A percentile compares a stretch with the other conserved stretches of the same genome.
phyloP scores from a whole-genome alignment of 2,888 invertebrate species.

The Pristionchus maxplancki region DNA sequence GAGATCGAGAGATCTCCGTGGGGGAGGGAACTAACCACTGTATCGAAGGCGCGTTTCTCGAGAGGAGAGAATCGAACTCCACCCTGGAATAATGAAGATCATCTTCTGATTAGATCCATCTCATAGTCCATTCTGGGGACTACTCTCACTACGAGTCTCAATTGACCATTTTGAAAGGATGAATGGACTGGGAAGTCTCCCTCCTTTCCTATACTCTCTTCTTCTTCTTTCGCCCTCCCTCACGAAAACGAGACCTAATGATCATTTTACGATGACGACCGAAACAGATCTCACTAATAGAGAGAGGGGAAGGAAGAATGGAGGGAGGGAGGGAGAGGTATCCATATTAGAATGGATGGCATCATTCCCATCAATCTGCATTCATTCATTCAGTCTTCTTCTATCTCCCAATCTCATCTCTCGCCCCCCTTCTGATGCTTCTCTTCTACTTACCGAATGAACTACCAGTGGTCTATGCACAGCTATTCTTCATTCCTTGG shows the following conservation, averaged over 20 bases:
- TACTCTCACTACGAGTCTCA: neutral
- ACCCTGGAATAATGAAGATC: constrained; percentile 50
- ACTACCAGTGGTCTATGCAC: neutral
- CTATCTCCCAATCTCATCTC: neutral
- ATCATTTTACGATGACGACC: constrained; percentile 23
- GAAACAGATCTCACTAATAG: neutral
- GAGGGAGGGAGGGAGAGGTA: neutral
- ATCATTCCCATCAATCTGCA: constrained; percentile 20
- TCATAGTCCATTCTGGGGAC: constrained; percentile 2
- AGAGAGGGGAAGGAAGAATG: neutral
- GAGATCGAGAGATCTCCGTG: neutral
- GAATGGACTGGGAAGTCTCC: neutral
- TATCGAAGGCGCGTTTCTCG: constrained; percentile 58
- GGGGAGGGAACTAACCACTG: neutral
- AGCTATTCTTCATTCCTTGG: neutral
- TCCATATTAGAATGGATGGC: neutral
- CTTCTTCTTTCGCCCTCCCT: neutral
- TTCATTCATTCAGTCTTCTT: neutral
- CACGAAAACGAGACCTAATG: constrained; percentile 13
- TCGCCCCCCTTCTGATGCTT: neutral
- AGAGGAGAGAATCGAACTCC: constrained; percentile 63
- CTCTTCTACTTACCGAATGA: neutral
- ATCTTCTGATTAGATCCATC: neutral
- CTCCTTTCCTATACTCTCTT: neutral
- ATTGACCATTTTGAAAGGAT: neutral